phyloP scores from a whole-genome alignment of 2,888 invertebrate species.

The Amphipoea oculea region DNA sequence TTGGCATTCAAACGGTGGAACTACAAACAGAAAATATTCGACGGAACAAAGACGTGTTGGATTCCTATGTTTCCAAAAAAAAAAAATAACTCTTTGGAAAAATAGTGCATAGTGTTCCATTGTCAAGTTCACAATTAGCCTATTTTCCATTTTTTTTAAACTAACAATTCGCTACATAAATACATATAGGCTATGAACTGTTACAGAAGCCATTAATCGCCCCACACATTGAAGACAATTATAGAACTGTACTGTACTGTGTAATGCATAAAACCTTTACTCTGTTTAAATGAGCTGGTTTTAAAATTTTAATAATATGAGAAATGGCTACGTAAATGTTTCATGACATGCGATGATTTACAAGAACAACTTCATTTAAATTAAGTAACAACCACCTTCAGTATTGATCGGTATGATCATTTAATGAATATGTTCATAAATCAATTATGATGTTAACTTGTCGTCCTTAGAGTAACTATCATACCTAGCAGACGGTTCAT shows the following conservation, averaged over 20 bases:
- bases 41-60: neutral
- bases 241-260: slow-evolving; percentile 20
- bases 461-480: neutral
- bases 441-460: slow-evolving; percentile 13
- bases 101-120: slow-evolving; percentile 6
- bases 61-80: neutral
- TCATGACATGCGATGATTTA: slow-evolving; percentile 33
- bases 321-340: slow-evolving; percentile 15
- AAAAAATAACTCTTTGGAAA: neutral
- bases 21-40: neutral
- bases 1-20: slow-evolving; percentile 1
- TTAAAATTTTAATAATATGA: slow-evolving; percentile 27
- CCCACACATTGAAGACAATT: slow-evolving; percentile 35
- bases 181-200: slow-evolving; percentile 25
- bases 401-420: slow-evolving; percentile 18
- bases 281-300: slow-evolving; percentile 30
- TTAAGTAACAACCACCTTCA: slow-evolving; percentile 25
- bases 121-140: slow-evolving; percentile 45
- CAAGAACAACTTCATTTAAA: slow-evolving; percentile 46
- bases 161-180: slow-evolving; percentile 21
- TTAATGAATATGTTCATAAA: slow-evolving; percentile 2
- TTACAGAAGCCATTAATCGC: slow-evolving; percentile 25
- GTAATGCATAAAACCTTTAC: slow-evolving; percentile 26
- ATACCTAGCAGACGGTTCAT: neutral
- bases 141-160: slow-evolving; percentile 19